Conservation (phyloP, 2,113 vertebrate genomes). For the Pomatorhinus ruficollis region DNA sequence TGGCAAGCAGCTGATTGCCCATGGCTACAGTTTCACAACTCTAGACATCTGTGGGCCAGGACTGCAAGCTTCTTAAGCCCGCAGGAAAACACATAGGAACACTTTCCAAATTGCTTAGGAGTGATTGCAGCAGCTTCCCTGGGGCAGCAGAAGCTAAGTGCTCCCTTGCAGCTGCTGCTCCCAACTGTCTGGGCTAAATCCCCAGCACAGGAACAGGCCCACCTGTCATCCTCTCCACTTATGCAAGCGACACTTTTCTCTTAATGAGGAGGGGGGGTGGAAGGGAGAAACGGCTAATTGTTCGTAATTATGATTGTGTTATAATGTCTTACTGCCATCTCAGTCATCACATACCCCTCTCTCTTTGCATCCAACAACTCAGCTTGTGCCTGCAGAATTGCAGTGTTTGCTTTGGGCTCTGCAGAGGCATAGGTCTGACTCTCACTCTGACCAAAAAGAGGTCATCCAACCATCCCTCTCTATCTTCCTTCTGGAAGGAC, state of each 20-base stretch:
- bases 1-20: background rate
- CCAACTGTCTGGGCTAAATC: background rate
- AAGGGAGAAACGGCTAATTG: background rate
- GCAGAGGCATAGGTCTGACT: background rate
- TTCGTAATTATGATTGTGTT: background rate
- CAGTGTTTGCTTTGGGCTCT: accelerated
- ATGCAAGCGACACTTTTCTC: background rate
- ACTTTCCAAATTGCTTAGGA: background rate
- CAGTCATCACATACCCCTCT: background rate
- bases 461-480: accelerated
- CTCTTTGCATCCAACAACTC: accelerated
- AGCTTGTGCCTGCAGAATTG: accelerated
- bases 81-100: constrained; percentile 1
- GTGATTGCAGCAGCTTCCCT: background rate
- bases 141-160: background rate
- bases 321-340: background rate
- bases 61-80: background rate
- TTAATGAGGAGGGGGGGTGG: accelerated
- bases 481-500: background rate
- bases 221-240: background rate
- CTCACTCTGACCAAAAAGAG: background rate
- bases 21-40: background rate
- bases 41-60: background rate
- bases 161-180: background rate
- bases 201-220: background rate